Evolutionary conservation across 30 jellyfish, hydroid and myxozoan species (phyloP).

Genomic region (Calvadosia cruxmelitensis): DNA sequence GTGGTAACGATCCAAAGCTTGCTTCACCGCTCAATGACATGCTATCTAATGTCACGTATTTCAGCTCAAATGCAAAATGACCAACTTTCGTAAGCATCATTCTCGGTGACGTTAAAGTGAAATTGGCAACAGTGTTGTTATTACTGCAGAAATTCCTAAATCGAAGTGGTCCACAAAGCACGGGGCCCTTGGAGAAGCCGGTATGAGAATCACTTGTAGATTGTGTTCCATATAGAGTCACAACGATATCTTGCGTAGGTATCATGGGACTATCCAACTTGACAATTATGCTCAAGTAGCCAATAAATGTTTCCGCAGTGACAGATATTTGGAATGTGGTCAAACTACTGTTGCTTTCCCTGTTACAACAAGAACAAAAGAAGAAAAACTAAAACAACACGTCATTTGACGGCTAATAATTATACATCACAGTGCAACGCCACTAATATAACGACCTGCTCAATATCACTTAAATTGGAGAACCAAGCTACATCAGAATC

Average conservation of each 20-base stretch:
- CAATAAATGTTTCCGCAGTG: slow-evolving; percentile 53
- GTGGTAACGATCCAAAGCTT: not conserved
- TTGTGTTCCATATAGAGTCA: slow-evolving; percentile 14
- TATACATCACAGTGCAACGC: no score
- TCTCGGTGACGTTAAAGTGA: slow-evolving; percentile 47
- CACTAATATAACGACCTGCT: no score
- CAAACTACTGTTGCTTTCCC: slow-evolving; percentile 19
- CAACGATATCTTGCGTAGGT: slow-evolving; percentile 15
- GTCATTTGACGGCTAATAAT: no score
- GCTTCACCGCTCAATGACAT: not conserved
- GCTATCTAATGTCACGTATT: slow-evolving; percentile 6
- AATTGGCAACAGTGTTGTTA: slow-evolving; percentile 10
- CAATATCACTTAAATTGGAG: no score
- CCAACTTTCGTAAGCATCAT: slow-evolving; percentile 35
- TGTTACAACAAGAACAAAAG: no score
- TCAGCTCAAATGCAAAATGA: slow-evolving; percentile 37
- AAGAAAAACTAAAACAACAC: no score
- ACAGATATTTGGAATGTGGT: slow-evolving; percentile 52
- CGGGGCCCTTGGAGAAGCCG: slow-evolving; percentile 1
- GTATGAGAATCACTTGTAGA: not conserved
- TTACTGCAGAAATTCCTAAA: slow-evolving; percentile 10
- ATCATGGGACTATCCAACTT: slow-evolving; percentile 14
- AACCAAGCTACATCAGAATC: no score
- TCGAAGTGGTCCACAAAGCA: slow-evolving; percentile 50
- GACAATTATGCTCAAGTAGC: slow-evolving; percentile 51